These are phyloP conservation scores for Sthenelais limicola DNA, from an alignment of 2,888 invertebrate species.

Conservation along the genomic window DNA sequence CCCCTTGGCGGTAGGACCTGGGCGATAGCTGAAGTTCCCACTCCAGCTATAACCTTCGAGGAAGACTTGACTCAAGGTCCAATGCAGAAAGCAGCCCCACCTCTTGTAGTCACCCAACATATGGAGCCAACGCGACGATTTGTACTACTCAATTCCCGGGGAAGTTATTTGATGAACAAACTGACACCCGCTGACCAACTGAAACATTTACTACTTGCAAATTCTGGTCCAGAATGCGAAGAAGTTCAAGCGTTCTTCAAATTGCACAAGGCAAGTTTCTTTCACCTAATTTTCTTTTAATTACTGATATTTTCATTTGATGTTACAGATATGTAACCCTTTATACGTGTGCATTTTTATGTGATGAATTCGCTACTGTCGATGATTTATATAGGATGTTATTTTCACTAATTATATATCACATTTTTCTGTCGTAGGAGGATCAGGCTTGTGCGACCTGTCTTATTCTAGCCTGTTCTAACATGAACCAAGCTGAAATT, in stretches of 20 bases:
- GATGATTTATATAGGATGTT: not conserved
- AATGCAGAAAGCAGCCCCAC: slow-evolving; percentile 74
- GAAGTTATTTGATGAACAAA: slow-evolving; percentile 87
- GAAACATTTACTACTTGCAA: slow-evolving; percentile 84
- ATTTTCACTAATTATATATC: slow-evolving; percentile 17
- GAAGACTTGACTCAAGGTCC: slow-evolving; percentile 43
- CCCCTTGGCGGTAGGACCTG: slow-evolving; percentile 90
- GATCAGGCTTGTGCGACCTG: slow-evolving; percentile 91
- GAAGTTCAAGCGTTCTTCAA: slow-evolving; percentile 89
- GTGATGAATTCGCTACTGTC: no score
- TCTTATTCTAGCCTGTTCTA: slow-evolving; percentile 86
- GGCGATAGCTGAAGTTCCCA: slow-evolving; percentile 82
- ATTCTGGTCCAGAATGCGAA: slow-evolving; percentile 88
- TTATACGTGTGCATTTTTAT: no score
- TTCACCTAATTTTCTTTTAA: not conserved
- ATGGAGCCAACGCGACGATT: slow-evolving; percentile 82
- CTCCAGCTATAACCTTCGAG: slow-evolving; percentile 30
- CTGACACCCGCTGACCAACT: slow-evolving; percentile 91
- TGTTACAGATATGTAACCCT: not conserved
- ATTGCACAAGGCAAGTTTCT: slow-evolving; percentile 74
- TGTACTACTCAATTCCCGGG: slow-evolving; percentile 89
- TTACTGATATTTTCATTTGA: not conserved
- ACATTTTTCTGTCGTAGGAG: slow-evolving; percentile 76
- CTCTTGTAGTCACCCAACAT: slow-evolving; percentile 81
- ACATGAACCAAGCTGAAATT: slow-evolving; percentile 76